phyloP scores from a whole-genome alignment of 2,888 invertebrate genomes.

The Caenorhabditis sp. region DNA sequence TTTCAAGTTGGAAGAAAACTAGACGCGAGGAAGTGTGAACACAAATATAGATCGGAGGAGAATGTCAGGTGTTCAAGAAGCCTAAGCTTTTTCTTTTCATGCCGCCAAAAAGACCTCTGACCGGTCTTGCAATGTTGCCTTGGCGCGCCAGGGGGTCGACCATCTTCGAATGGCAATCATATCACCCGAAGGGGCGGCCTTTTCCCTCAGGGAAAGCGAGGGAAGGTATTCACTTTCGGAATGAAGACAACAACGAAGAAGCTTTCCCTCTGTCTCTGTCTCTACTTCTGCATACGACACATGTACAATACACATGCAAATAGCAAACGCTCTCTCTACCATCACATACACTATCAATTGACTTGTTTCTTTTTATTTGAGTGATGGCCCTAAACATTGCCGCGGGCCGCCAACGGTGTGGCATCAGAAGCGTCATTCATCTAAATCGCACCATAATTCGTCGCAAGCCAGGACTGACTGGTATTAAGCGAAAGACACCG shows the following conservation, averaged over 20 bases:
- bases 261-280: constrained; percentile 28
- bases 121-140: constrained; percentile 63
- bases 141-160: constrained; percentile 61
- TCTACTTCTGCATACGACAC: constrained; percentile 36
- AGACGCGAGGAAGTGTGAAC: constrained; percentile 47
- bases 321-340: constrained; percentile 8
- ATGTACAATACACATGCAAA: constrained; percentile 33
- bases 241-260: constrained; percentile 46
- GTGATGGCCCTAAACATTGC: constrained; percentile 56
- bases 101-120: constrained; percentile 58
- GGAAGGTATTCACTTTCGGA: constrained; percentile 61
- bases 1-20: constrained; percentile 29
- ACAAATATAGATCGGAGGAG: constrained; percentile 42
- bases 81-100: constrained; percentile 32
- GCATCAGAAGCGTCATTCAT: constrained; percentile 44
- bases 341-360: constrained; percentile 57
- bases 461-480: constrained; percentile 43
- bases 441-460: constrained; percentile 63
- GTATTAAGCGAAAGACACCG: constrained; percentile 57
- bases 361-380: constrained; percentile 64
- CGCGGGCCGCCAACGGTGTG: not conserved
- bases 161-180: constrained; percentile 57
- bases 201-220: constrained; percentile 48
- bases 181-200: constrained; percentile 41
- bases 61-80: constrained; percentile 46